Percentiles rank a stretch among this genome's conserved stretches.
Conservation (phyloP, 2,797 vertebrate species). For the Enteromius afrohamiltoni region DNA sequence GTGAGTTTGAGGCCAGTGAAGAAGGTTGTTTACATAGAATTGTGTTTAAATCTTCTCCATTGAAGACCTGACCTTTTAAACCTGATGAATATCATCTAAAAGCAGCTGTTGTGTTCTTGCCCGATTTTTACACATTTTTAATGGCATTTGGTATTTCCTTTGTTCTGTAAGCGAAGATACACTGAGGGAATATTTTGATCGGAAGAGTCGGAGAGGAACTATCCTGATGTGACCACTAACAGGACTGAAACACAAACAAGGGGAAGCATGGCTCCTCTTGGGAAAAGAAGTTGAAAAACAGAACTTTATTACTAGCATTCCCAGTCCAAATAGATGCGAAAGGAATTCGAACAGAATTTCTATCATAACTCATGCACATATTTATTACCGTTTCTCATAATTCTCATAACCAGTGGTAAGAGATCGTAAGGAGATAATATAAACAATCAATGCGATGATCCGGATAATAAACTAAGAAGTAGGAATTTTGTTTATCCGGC, state of each 20-base stretch:
- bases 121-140: constrained; percentile 25
- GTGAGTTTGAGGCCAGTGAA: constrained; percentile 73
- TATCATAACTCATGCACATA: background rate
- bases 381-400: background rate
- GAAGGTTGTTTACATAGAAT: background rate
- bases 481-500: background rate
- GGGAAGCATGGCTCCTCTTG: constrained; percentile 26
- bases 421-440: background rate
- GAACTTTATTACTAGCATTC: constrained; percentile 7
- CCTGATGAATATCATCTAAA: background rate
- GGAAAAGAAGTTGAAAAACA: constrained; percentile 13
- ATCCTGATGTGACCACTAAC: constrained; percentile 15
- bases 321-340: background rate
- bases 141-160: constrained; percentile 47
- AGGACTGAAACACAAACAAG: constrained; percentile 44
- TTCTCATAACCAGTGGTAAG: background rate
- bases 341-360: background rate
- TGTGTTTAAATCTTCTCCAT: background rate
- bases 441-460: background rate
- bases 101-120: constrained; percentile 3
- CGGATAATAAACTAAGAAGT: constrained; percentile 2
- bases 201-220: constrained; percentile 43
- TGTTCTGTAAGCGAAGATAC: constrained; percentile 23
- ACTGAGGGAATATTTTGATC: constrained; percentile 60
- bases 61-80: background rate